Percentiles rank a stretch among this genome's conserved stretches.
Evolutionary conservation across 2,888 invertebrate genomes (phyloP).

Genomic region (Ophraella communa): DNA sequence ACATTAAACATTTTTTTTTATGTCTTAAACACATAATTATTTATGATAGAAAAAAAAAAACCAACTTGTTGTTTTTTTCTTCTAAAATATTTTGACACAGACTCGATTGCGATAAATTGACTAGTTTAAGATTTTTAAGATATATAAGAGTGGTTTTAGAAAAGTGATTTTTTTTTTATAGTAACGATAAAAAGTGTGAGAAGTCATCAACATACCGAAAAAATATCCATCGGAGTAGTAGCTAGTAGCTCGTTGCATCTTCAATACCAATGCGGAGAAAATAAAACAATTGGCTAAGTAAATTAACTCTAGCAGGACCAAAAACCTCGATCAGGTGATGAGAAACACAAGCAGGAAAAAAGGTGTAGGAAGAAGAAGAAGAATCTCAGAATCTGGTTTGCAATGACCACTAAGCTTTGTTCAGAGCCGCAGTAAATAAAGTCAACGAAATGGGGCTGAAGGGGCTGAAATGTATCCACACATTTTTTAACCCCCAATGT

Average conservation of each 20-base stretch:
- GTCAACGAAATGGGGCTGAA: too few relatives aligned
- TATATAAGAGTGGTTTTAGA: conserved; percentile 7
- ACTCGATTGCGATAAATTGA: conserved; percentile 22
- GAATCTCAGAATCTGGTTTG: too few relatives aligned
- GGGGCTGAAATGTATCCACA: too few relatives aligned
- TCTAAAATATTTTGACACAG: conserved; percentile 20
- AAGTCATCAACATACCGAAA: too few relatives aligned
- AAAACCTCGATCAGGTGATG: too few relatives aligned
- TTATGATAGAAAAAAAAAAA: neutral
- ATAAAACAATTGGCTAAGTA: too few relatives aligned
- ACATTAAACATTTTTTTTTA: conserved; percentile 50
- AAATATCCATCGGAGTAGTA: neutral
- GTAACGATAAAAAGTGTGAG: neutral
- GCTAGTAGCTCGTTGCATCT: neutral
- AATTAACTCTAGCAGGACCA: too few relatives aligned
- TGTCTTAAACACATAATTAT: conserved; percentile 29
- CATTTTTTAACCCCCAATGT: too few relatives aligned
- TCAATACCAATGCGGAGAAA: neutral
- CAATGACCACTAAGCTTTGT: too few relatives aligned
- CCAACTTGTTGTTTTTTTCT: neutral
- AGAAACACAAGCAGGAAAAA: too few relatives aligned
- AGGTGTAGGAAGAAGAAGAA: too few relatives aligned
- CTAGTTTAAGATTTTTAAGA: conserved; percentile 12
- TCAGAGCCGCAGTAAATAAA: too few relatives aligned
- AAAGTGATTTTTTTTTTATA: conserved; percentile 9